Conservation (phyloP, 1,140 invertebrate genomes). For the Theocolax elegans region DNA sequence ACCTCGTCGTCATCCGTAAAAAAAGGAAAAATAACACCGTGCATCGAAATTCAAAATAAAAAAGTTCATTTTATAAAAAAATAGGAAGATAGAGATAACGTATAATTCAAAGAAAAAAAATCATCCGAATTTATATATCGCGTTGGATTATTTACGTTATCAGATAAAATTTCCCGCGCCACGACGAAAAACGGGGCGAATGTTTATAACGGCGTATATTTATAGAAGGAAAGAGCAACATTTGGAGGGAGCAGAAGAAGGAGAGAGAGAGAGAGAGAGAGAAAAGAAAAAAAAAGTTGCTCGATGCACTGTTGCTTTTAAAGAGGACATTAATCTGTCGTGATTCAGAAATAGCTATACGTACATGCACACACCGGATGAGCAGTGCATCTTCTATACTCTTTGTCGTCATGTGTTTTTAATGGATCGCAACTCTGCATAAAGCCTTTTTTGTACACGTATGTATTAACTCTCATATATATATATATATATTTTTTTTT, state of each 20-base stretch:
- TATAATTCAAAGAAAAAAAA: too few relatives aligned
- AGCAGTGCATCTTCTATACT: neutral
- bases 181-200: neutral
- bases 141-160: slow-evolving; percentile 2
- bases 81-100: too few relatives aligned
- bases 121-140: too few relatives aligned
- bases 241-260: neutral
- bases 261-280: neutral
- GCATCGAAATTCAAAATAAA: too few relatives aligned
- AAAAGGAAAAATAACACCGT: too few relatives aligned
- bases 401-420: slow-evolving; percentile 26
- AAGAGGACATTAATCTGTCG: slow-evolving; percentile 41
- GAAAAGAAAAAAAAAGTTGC: slow-evolving; percentile 17
- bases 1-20: too few relatives aligned
- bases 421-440: neutral
- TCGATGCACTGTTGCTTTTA: slow-evolving; percentile 29
- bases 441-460: neutral
- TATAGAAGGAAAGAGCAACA: slow-evolving; percentile 23
- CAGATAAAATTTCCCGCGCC: slow-evolving; percentile 3
- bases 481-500: too few relatives aligned
- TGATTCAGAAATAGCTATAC: slow-evolving; percentile 35
- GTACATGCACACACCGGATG: neutral
- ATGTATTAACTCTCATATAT: too few relatives aligned
- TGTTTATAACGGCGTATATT: slow-evolving; percentile 17
- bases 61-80: too few relatives aligned